phyloP scores from a whole-genome alignment of 2,113 vertebrate genomes.

The Toxotes chatareus region DNA sequence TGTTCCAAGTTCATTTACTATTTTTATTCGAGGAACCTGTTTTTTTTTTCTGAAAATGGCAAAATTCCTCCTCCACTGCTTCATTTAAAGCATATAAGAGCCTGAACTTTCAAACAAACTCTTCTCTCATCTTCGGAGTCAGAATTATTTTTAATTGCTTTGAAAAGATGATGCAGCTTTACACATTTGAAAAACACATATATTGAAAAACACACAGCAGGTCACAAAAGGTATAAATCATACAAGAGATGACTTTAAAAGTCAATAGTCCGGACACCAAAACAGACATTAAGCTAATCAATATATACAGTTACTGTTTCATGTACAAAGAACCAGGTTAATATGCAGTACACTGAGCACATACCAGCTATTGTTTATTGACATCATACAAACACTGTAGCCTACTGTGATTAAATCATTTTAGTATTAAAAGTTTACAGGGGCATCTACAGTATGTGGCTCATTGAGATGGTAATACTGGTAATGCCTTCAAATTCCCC shows the following conservation, averaged over 20 bases:
- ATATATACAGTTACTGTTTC: conserved; percentile 74
- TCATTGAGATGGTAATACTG: conserved; percentile 20
- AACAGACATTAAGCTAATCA: conserved; percentile 64
- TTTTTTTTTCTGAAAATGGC: not conserved
- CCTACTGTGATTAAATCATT: conserved; percentile 15
- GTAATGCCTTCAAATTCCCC: not conserved
- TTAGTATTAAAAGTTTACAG: conserved; percentile 40
- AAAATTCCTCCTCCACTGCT: not conserved
- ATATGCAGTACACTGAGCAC: conserved; percentile 68
- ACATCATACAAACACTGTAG: conserved; percentile 43
- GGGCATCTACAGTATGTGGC: conserved; percentile 14
- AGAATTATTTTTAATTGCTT: conserved; percentile 68
- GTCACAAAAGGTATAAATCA: conserved; percentile 77
- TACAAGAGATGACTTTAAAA: conserved; percentile 68
- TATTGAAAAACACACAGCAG: conserved; percentile 65
- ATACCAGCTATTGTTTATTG: conserved; percentile 38
- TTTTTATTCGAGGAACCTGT: not conserved
- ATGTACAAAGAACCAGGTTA: conserved; percentile 70
- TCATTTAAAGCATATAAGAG: not conserved
- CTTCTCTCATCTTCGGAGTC: conserved; percentile 29
- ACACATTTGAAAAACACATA: conserved; percentile 67
- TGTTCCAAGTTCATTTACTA: not conserved
- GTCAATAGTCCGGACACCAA: conserved; percentile 63
- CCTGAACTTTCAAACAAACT: conserved; percentile 56
- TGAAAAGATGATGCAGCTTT: conserved; percentile 71